A percentile compares a stretch with the other conserved stretches of the same genome.
Conservation (phyloP, 2,797 vertebrate genomes). For the Neosilurus mollespiculum region DNA sequence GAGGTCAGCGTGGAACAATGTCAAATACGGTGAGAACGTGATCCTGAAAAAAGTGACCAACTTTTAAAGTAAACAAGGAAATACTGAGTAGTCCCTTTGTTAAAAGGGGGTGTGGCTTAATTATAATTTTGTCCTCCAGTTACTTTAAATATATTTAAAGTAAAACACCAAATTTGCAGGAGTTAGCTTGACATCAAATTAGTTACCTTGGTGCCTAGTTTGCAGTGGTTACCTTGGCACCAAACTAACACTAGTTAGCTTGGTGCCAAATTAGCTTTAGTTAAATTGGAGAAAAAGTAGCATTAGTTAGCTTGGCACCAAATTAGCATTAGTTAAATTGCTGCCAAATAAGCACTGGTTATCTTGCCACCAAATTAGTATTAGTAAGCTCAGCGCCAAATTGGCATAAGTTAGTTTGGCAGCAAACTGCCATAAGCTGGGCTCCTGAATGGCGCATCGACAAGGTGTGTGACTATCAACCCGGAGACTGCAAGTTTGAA, state of each 20-base stretch:
- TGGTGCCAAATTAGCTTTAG: not conserved
- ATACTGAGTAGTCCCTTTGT: too few relatives aligned
- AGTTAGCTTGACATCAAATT: not conserved
- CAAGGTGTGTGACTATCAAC: too few relatives aligned
- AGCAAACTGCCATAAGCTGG: not conserved
- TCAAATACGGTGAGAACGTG: conserved; percentile 82
- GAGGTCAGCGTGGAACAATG: conserved; percentile 88
- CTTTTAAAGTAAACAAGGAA: not conserved
- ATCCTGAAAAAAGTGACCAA: not conserved
- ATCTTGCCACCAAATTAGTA: not conserved
- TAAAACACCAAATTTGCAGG: not conserved
- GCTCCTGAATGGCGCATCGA: too few relatives aligned
- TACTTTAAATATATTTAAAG: not conserved
- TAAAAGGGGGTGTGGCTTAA: not conserved
- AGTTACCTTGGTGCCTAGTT: too few relatives aligned
- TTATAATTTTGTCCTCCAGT: not conserved
- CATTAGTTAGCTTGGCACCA: too few relatives aligned
- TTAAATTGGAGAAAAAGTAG: too few relatives aligned
- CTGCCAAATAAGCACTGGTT: too few relatives aligned
- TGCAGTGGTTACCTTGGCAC: not conserved
- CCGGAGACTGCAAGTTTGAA: too few relatives aligned
- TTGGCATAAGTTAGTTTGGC: not conserved
- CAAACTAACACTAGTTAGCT: not conserved
- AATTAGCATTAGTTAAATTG: too few relatives aligned
- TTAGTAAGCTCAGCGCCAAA: not conserved